A percentile compares a stretch with the other conserved stretches of the same genome.
These are phyloP conservation scores for Corvus moneduloides DNA, from an alignment of 2,113 vertebrate genomes.

Conservation along the genomic window DNA sequence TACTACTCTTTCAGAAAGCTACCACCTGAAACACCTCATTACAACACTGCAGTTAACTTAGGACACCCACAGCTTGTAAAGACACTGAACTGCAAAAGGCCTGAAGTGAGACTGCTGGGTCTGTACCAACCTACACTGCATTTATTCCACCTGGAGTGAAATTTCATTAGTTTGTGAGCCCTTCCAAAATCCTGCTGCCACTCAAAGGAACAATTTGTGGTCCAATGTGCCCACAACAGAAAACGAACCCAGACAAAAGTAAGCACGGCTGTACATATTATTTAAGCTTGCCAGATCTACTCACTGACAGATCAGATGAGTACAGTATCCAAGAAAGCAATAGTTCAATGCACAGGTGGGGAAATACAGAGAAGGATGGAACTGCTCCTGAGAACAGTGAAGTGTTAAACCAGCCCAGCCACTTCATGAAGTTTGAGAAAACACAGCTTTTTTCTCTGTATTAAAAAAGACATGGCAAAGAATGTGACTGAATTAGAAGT, in stretches of 20 bases:
- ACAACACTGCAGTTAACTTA: neutral
- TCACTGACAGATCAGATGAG: neutral
- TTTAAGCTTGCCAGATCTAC: neutral
- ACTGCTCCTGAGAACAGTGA: neutral
- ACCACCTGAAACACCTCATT: neutral
- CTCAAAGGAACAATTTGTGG: neutral
- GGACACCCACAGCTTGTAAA: neutral
- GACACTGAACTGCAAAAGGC: neutral
- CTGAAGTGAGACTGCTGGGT: neutral
- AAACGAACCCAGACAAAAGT: neutral
- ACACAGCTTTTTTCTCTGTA: neutral
- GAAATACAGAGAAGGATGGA: neutral
- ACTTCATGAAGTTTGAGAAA: neutral
- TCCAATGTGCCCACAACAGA: neutral
- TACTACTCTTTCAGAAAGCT: neutral
- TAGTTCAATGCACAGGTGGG: neutral
- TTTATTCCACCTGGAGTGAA: neutral
- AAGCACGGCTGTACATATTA: neutral
- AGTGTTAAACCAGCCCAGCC: neutral
- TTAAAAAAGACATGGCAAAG: neutral
- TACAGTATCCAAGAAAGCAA: neutral
- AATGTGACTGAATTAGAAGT: neutral
- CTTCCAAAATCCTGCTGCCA: neutral
- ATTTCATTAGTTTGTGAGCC: neutral
- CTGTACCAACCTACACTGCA: neutral